Conservation (phyloP, 2,888 invertebrate genomes). For the Plebejus anna region DNA sequence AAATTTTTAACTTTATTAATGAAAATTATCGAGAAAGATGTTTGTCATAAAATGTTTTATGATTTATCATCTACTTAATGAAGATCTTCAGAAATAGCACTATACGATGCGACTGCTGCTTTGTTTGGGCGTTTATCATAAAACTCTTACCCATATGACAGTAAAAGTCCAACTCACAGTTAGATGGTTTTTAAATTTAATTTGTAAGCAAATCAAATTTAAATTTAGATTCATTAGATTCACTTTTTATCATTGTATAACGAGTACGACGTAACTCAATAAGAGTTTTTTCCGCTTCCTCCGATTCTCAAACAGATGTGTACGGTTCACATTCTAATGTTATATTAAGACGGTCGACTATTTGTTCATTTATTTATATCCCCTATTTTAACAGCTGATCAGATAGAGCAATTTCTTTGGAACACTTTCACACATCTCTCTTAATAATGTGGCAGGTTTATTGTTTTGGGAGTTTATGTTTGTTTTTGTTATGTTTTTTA, state of each 20-base stretch:
- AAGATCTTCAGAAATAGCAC: too few species aligned
- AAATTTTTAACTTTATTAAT: not conserved
- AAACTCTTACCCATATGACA: too few species aligned
- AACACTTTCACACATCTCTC: slow-evolving; percentile 26
- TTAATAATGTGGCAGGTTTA: slow-evolving; percentile 26
- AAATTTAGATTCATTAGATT: not conserved
- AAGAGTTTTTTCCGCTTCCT: slow-evolving; percentile 47
- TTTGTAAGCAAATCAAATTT: not conserved
- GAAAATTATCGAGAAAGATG: too few species aligned
- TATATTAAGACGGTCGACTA: slow-evolving; percentile 58
- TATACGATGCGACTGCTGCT: too few species aligned
- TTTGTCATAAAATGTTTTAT: too few species aligned
- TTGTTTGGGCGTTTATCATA: too few species aligned
- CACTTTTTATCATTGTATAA: not conserved
- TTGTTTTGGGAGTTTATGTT: slow-evolving; percentile 15
- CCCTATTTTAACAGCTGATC: slow-evolving; percentile 39
- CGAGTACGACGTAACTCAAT: slow-evolving; percentile 13
- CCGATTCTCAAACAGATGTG: slow-evolving; percentile 60
- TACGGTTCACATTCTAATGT: slow-evolving; percentile 64
- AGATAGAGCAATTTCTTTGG: slow-evolving; percentile 17
- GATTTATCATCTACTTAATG: too few species aligned
- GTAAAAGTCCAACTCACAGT: too few species aligned
- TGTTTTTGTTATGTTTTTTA: slow-evolving; percentile 31
- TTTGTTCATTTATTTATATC: slow-evolving; percentile 29
- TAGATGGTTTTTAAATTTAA: not conserved